Evolutionary conservation across 53 echinoderm and acorn worm genomes (phyloP), one percentile per base, ranked within the genome.

Genomic region (Paelopatides confundens): DNA sequence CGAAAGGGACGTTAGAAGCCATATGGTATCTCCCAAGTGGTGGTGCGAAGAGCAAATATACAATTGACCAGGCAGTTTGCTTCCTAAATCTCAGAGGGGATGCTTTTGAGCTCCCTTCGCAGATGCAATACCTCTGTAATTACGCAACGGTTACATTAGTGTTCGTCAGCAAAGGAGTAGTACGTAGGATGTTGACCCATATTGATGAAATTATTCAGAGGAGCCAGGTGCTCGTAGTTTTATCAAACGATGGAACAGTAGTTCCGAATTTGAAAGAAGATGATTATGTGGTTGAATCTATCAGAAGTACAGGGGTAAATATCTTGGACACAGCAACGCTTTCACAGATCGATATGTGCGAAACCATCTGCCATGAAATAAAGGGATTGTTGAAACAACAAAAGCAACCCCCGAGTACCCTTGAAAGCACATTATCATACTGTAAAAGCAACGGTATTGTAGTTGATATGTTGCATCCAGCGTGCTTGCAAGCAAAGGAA

Each of bases 1-100:
- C 77, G n/a, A 76, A 43, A 28, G 77, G 77, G 2, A 76, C 46
- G n/a, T 7, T 76, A 24, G 77, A 76, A 49, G 77, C 77, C 12
- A 7, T 49, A 13, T 76, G 77, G 77, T 49, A 24, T 27, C 24
- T 28, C 7, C 46, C 77, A 5, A 43, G 49, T 27, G 40, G 2
- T 4, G 12, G 30, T 8, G 11, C 37, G 40, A 76, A 37, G n/a
- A 46, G 46, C 39, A 23, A n/a, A 9, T 9, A 37, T 6, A 18
- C 9, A 1, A 29, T 49, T 3, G 4, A 6, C n/a, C 28, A 43
- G 40, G 77, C 77, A 17, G 30, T 23, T n/a, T 47, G 46, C 23
- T 47, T 76, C 46, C 27, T 76, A 47, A 76, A 76, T 43, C 49
- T 76, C 5, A 36, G 77, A 4, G 77, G 77, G 11, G 77, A 76